Percentiles rank a stretch among this genome's conserved stretches.
Conservation (phyloP, 2,113 vertebrate species). For the Cryptomyrus ogoouensis region DNA sequence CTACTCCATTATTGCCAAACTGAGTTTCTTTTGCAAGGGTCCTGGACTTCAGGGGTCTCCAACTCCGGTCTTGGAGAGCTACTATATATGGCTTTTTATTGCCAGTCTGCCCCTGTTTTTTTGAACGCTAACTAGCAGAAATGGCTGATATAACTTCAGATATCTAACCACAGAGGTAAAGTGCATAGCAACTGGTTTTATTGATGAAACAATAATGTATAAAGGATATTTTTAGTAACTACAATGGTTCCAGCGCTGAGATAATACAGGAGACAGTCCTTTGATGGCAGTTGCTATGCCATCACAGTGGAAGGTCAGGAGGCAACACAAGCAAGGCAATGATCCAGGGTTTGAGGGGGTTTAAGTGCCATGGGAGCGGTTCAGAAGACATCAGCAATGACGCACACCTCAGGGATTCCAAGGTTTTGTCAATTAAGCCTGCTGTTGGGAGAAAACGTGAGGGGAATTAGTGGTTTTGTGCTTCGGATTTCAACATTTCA, state of each 20-base stretch:
- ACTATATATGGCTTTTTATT: neutral
- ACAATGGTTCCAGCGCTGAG: neutral
- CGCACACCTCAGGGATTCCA: neutral
- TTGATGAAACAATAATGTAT: neutral
- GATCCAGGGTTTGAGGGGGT: constrained; percentile 11
- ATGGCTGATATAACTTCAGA: neutral
- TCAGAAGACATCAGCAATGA: neutral
- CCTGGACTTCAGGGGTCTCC: no score
- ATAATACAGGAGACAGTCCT: neutral
- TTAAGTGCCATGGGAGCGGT: neutral
- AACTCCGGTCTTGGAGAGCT: neutral
- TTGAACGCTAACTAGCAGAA: neutral
- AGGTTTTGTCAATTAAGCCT: neutral
- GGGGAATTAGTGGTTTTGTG: neutral
- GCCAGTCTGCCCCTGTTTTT: neutral
- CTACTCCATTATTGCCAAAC: neutral
- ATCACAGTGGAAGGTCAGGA: neutral
- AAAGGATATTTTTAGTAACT: neutral
- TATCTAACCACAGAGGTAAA: neutral
- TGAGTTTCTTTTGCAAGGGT: neutral
- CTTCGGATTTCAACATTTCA: neutral
- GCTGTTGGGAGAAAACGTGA: neutral
- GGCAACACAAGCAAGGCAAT: neutral
- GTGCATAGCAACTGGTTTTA: neutral
- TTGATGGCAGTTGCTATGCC: neutral